These are phyloP conservation scores for Lithophane socia DNA, from an alignment of 2,888 invertebrate species.

Conservation along the genomic window DNA sequence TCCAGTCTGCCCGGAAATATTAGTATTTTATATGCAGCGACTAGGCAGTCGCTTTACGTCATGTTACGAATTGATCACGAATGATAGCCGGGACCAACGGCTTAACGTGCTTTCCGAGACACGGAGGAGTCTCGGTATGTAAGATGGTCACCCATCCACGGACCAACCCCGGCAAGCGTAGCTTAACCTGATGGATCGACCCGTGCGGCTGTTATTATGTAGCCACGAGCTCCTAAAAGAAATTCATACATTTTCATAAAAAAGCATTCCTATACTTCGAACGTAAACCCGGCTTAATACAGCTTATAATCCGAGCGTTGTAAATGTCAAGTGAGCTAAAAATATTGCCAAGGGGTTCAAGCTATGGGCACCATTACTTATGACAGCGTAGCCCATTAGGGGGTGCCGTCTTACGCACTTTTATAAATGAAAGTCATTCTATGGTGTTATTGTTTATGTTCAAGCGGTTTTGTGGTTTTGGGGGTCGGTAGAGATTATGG, in stretches of 20 bases:
- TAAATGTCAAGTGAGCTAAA: constrained; percentile 50
- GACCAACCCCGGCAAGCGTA: too few relatives aligned
- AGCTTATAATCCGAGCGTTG: constrained; percentile 35
- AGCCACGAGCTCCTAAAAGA: background rate
- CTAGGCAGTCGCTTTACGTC: too few relatives aligned
- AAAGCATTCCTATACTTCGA: background rate
- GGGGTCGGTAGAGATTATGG: background rate
- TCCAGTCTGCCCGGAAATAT: too few relatives aligned
- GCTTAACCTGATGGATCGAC: too few relatives aligned
- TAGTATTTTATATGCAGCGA: too few relatives aligned
- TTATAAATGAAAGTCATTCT: constrained; percentile 63
- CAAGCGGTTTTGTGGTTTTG: constrained; percentile 6
- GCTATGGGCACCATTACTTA: constrained; percentile 53
- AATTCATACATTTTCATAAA: background rate
- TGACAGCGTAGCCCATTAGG: constrained; percentile 55
- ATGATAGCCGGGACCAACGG: too few relatives aligned
- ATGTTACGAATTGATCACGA: too few relatives aligned
- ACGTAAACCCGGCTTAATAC: constrained; percentile 32
- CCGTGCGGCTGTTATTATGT: too few relatives aligned
- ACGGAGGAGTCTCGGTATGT: too few relatives aligned
- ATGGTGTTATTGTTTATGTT: constrained; percentile 53
- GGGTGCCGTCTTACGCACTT: constrained; percentile 54
- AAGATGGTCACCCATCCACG: too few relatives aligned
- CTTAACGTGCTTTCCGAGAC: too few relatives aligned
- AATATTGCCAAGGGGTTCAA: constrained; percentile 52